Conservation (phyloP, 2,113 vertebrate species). For the Connochaetes taurinus region DNA sequence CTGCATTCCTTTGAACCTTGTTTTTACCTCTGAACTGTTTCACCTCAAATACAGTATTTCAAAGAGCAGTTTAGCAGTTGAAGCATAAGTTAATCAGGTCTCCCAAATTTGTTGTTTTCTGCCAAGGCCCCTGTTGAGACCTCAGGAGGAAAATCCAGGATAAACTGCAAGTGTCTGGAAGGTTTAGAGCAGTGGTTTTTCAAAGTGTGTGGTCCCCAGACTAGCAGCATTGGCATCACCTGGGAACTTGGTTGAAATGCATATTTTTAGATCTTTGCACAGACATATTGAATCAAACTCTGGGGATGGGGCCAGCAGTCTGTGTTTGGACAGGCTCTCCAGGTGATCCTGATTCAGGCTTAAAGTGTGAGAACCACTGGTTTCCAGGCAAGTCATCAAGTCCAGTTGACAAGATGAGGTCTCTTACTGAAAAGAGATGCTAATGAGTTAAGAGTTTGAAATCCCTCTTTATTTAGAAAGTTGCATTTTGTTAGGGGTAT, state of each 20-base stretch:
- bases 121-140: neutral
- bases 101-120: neutral
- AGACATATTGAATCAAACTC: neutral
- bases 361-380: neutral
- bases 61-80: neutral
- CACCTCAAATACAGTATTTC: neutral
- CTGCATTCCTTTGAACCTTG: neutral
- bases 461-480: neutral
- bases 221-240: neutral
- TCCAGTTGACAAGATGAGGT: neutral
- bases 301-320: neutral
- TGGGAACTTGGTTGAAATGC: neutral
- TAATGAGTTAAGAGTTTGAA: neutral
- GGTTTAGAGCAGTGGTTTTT: neutral
- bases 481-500: neutral
- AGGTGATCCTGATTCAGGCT: neutral
- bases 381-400: neutral
- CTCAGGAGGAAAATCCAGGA: neutral
- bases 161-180: neutral
- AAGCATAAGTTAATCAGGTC: neutral
- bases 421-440: neutral
- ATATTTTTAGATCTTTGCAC: neutral
- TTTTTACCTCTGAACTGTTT: neutral
- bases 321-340: neutral
- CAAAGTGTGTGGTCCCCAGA: neutral